Percentiles rank a stretch among this genome's conserved stretches.
Conservation (phyloP, 2,113 vertebrate species). For the Daphoenositta chrysoptera region DNA sequence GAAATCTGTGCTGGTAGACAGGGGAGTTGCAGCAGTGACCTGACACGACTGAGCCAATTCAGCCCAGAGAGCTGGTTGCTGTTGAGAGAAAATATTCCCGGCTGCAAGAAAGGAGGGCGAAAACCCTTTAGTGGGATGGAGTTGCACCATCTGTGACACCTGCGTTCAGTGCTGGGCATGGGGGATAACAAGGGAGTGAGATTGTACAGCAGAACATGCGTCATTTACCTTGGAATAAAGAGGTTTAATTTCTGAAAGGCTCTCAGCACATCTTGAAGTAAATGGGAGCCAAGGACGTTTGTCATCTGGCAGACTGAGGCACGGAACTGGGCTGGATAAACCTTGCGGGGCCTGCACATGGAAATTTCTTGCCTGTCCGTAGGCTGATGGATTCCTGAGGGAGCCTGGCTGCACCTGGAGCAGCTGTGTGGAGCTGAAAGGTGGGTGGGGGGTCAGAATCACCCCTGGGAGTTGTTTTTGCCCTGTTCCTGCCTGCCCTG, state of each 20-base stretch:
- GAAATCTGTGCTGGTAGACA: constrained; percentile 36
- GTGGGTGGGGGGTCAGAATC: neutral
- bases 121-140: neutral
- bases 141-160: constrained; percentile 29
- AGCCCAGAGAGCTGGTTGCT: constrained; percentile 22
- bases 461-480: accelerated
- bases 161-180: neutral
- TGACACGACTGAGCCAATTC: neutral
- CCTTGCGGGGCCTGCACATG: neutral
- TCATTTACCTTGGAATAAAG: constrained; percentile 39
- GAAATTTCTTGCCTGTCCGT: neutral
- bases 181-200: constrained; percentile 4
- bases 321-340: neutral
- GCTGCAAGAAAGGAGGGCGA: neutral
- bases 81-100: constrained; percentile 16
- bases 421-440: neutral
- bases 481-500: neutral
- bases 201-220: constrained; percentile 3
- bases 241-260: constrained; percentile 51
- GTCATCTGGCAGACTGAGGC: constrained; percentile 37
- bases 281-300: constrained; percentile 30
- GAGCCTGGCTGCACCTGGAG: neutral
- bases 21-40: neutral
- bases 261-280: constrained; percentile 2
- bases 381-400: neutral